phyloP scores from a whole-genome alignment of 2,888 invertebrate species.

The Drosophila longiperda region DNA sequence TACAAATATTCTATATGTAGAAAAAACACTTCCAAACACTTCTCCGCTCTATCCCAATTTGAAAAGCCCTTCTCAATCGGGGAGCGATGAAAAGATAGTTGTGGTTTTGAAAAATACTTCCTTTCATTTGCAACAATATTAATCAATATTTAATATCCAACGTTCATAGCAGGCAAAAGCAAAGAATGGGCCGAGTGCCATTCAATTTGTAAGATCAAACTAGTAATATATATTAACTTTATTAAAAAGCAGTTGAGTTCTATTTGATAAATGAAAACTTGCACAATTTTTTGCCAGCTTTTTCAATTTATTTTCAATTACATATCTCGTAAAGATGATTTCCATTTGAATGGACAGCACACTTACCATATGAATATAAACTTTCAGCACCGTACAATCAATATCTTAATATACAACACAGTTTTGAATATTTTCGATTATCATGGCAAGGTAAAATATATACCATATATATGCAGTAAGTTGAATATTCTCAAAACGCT shows the following conservation, averaged over 20 bases:
- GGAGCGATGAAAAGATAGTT: not conserved
- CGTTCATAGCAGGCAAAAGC: too few relatives aligned
- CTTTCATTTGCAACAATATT: not conserved
- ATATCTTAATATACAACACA: not conserved
- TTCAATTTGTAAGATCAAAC: not conserved
- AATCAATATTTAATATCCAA: not conserved
- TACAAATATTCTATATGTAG: not conserved
- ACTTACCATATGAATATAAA: slow-evolving; percentile 21
- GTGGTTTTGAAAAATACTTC: not conserved
- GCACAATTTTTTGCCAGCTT: not conserved
- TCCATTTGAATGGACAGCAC: not conserved
- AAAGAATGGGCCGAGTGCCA: not conserved
- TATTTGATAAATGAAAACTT: not conserved
- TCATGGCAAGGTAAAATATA: slow-evolving; percentile 2
- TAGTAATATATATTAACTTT: not conserved
- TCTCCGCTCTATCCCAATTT: not conserved
- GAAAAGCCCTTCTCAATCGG: not conserved
- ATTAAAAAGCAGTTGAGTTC: not conserved
- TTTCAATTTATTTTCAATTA: not conserved
- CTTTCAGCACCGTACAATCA: not conserved
- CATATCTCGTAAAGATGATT: not conserved
- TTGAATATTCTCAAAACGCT: slow-evolving; percentile 26
- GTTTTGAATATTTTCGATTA: slow-evolving; percentile 1
- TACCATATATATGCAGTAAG: slow-evolving; percentile 10
- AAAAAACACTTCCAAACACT: not conserved